These are phyloP conservation scores for Orcinus orca DNA, from an alignment of 2,113 vertebrate genomes.

Conservation along the genomic window DNA sequence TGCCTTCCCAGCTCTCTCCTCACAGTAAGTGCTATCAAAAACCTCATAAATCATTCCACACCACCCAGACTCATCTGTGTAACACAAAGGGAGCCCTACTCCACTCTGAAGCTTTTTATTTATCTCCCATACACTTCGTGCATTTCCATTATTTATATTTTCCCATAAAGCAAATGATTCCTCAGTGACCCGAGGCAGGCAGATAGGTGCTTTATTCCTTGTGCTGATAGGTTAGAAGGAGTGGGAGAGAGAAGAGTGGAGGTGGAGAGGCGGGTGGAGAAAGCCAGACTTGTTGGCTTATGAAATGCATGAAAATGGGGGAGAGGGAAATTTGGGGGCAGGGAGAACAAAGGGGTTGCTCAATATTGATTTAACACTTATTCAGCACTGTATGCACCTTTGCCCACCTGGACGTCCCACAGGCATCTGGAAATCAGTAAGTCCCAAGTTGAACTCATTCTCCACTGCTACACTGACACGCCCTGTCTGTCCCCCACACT, in stretches of 20 bases:
- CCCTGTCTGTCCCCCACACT: neutral
- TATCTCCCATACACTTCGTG: neutral
- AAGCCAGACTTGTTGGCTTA: neutral
- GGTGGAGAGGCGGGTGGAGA: neutral
- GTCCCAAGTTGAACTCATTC: neutral
- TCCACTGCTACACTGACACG: rapidly evolving
- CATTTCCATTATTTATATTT: neutral
- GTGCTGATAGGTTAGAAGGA: neutral
- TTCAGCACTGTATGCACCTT: neutral
- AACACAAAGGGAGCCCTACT: slow-evolving; percentile 10
- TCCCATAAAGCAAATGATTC: slow-evolving; percentile 6
- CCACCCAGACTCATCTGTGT: neutral
- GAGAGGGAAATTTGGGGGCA: neutral
- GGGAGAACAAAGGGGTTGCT: neutral
- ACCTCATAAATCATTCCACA: neutral
- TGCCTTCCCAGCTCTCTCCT: neutral
- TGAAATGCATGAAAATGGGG: neutral
- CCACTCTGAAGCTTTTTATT: neutral
- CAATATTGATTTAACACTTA: neutral
- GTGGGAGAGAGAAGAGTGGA: neutral
- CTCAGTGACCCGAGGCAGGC: neutral
- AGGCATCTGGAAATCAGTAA: neutral
- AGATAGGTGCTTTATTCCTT: neutral
- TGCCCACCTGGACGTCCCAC: neutral
- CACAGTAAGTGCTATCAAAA: neutral